Base-by-base conservation (phyloP, 2,797 vertebrate species). In the Garrulus glandarius region DNA sequence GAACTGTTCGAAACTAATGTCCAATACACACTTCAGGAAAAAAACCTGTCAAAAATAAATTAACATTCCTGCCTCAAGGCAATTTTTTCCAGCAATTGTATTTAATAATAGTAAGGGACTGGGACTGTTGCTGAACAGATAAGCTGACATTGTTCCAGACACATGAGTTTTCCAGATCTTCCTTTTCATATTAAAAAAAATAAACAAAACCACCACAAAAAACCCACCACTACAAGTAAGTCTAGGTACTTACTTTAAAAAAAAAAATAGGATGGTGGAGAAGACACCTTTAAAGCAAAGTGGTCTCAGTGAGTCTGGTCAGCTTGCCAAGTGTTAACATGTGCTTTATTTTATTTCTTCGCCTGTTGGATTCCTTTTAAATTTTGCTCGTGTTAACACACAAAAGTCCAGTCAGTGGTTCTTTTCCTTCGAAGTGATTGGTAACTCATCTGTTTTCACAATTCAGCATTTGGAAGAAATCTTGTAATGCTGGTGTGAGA, bases 11-110 rank as follows among this genome's bases (percentile, higher is more conserved):
- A 86, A 94, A 60, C 15, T 18, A 50, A 30, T 29, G 55, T 22
- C 34, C 52, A 92, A 81, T 6, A 84, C 1, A 81, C 4, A 41
- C 8, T 30, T 75, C 9, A 83, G 24, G 6, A 70, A 79, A 50
- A 27, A 36, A 32, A 4, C 1, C 1, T 0, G 18, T 65, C 10
- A 46, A 57, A 72, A 93, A 26, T 39, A 81, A 68, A 79, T 56
- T 59, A 87, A 74, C 37, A 89, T 68, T 39, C 30, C 49, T 74
- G 41, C 17, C 52, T 24, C 19, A 60, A 74, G 78, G 46, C 39
- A 22, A 15, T 26, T 87, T 94, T 93, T 92, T 53, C 89, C 93
- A 91, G 71, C 64, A 92, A 83, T 70, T 93, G 82, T 80, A 84
- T 91, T 94, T 77, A 92, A 85, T 69, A 91, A 93, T 71, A 96